Percentiles rank a stretch among this genome's conserved stretches.
These are phyloP conservation scores for Drosophila diplacantha DNA, from an alignment of 2,888 invertebrate species.

Conservation along the genomic window DNA sequence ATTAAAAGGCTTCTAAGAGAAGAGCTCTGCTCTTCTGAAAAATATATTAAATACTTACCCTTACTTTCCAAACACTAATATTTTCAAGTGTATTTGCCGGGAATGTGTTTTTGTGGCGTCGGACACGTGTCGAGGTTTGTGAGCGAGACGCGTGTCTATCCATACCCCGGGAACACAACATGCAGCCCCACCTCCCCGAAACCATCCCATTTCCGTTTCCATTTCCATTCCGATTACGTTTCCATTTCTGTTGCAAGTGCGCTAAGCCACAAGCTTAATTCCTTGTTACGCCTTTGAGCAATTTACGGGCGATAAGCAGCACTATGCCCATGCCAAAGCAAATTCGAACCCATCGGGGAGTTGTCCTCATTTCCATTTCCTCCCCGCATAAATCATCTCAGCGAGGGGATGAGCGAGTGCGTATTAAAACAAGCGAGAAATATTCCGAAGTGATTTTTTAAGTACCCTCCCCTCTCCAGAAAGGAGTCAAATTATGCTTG, in stretches of 20 bases:
- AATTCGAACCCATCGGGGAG: conserved; percentile 43
- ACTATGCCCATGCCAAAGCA: conserved; percentile 39
- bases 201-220: conserved; percentile 35
- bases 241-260: conserved; percentile 52
- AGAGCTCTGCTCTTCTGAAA: no score
- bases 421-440: conserved; percentile 53
- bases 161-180: conserved; percentile 12
- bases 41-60: no score
- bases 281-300: conserved; percentile 52
- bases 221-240: conserved; percentile 36
- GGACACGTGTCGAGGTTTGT: conserved; percentile 65
- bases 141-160: conserved; percentile 45
- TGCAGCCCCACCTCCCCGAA: conserved; percentile 28
- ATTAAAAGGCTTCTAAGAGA: no score
- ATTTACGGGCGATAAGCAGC: conserved; percentile 62
- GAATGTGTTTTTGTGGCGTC: conserved; percentile 27
- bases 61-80: not conserved
- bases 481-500: conserved; percentile 22
- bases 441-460: conserved; percentile 54
- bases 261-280: conserved; percentile 48
- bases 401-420: conserved; percentile 13
- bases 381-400: conserved; percentile 53
- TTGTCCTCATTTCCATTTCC: conserved; percentile 44
- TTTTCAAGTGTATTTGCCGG: conserved; percentile 5
- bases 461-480: not conserved